A percentile compares a stretch with the other conserved stretches of the same genome.
phyloP scores from a whole-genome alignment of 2,113 vertebrate species.

The Etheostoma spectabile region DNA sequence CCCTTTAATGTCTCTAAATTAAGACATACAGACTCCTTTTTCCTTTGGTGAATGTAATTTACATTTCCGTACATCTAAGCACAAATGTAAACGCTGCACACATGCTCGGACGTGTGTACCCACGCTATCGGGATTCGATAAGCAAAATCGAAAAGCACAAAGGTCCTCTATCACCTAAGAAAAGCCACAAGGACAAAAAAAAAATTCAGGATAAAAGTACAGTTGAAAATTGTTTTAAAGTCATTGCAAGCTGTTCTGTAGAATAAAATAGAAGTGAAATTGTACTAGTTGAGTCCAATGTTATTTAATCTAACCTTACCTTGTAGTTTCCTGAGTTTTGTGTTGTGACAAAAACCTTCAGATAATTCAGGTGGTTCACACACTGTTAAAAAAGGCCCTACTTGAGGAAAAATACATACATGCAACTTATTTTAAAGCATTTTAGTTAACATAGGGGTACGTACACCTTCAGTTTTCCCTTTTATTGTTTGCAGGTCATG shows the following conservation, averaged over 20 bases:
- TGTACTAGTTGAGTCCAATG: too few relatives aligned
- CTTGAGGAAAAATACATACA: background rate
- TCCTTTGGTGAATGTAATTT: background rate
- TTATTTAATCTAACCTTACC: too few relatives aligned
- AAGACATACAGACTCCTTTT: background rate
- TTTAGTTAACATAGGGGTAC: background rate
- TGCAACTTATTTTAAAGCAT: background rate
- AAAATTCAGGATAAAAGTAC: background rate
- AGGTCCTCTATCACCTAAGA: too few relatives aligned
- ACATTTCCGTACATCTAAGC: background rate
- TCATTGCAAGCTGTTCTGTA: background rate
- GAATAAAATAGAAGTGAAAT: too few relatives aligned
- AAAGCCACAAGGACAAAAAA: background rate
- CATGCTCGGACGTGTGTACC: background rate
- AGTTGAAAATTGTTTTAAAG: background rate
- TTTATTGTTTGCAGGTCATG: background rate
- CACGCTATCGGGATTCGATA: background rate
- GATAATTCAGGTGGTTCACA: background rate
- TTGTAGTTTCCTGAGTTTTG: too few relatives aligned
- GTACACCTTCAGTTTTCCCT: background rate
- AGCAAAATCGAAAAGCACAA: background rate
- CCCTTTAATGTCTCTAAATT: background rate
- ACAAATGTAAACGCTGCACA: background rate
- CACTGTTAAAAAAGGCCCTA: too few relatives aligned
- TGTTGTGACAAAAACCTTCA: too few relatives aligned